phyloP scores from a whole-genome alignment of 2,113 vertebrate species.

The Apteryx owenii region DNA sequence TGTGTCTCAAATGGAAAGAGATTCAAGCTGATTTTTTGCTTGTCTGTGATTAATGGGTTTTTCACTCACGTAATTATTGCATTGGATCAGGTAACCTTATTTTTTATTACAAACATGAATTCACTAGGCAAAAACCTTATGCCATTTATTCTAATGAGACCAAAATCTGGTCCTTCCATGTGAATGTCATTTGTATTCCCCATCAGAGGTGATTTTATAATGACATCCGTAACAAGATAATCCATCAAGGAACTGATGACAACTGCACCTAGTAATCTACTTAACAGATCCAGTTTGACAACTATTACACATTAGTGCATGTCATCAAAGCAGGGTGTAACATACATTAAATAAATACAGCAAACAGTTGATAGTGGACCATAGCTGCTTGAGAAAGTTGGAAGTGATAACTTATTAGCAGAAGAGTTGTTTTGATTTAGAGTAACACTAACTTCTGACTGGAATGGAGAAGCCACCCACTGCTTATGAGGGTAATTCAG shows the following conservation, averaged over 20 bases:
- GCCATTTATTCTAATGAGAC: background rate
- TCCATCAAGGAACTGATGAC: constrained; percentile 13
- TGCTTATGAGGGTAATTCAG: background rate
- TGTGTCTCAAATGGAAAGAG: background rate
- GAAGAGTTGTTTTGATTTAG: background rate
- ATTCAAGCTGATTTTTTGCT: background rate
- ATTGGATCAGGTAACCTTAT: background rate
- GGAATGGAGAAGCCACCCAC: background rate
- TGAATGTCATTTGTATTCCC: background rate
- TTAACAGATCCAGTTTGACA: constrained; percentile 51
- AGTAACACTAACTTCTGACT: background rate
- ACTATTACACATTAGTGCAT: background rate
- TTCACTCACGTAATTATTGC: background rate
- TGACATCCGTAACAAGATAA: constrained; percentile 42
- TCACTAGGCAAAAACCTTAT: background rate
- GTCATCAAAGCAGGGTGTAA: constrained; percentile 54
- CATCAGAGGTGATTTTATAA: constrained; percentile 11
- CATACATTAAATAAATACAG: constrained; percentile 10
- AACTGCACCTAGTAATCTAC: constrained; percentile 35
- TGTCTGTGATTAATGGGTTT: background rate
- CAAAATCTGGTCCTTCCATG: background rate
- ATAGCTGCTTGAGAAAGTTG: background rate
- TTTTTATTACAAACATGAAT: background rate
- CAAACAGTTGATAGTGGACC: constrained; percentile 9
- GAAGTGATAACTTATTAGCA: background rate